A percentile compares a stretch with the other conserved stretches of the same genome.
These are phyloP conservation scores for Palythoa caribaeorum DNA, from an alignment of 92 coral and sea anemone genomes.

Conservation along the genomic window DNA sequence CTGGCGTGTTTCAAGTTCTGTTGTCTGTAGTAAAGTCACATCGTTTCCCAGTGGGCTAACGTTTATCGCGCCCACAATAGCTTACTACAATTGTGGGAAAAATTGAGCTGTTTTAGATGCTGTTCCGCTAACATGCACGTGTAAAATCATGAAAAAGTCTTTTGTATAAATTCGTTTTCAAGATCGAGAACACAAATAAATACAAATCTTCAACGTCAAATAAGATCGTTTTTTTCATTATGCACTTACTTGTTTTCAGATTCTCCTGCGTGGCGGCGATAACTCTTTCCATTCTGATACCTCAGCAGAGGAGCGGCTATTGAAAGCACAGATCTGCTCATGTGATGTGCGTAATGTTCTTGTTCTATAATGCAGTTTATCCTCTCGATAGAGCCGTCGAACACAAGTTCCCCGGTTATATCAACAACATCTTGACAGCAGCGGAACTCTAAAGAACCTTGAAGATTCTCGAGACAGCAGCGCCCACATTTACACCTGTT, in stretches of 20 bases:
- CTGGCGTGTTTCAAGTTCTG: too few species aligned
- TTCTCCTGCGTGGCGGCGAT: conserved; percentile 24
- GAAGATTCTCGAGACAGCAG: background rate
- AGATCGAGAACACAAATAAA: too few species aligned
- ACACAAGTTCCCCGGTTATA: too few species aligned
- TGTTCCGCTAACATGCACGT: too few species aligned
- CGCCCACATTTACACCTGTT: background rate
- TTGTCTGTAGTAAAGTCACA: too few species aligned
- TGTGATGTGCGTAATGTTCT: conserved; percentile 11
- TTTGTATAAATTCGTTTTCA: background rate
- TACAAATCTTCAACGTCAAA: background rate
- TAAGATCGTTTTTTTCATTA: background rate
- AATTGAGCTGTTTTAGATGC: too few species aligned
- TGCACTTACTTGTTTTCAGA: conserved; percentile 8
- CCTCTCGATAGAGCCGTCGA: conserved; percentile 12
- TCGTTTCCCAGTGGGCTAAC: too few species aligned
- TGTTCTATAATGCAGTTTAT: conserved; percentile 14
- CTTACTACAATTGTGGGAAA: too few species aligned
- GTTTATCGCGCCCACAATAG: too few species aligned
- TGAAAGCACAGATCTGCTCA: conserved; percentile 5
- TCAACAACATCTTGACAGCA: background rate
- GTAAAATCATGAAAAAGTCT: too few species aligned
- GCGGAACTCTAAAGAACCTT: background rate
- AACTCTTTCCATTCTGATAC: background rate
- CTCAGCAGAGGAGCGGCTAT: conserved; percentile 23